Conservation (phyloP, 2,113 vertebrate species). For the Abramis brama region DNA sequence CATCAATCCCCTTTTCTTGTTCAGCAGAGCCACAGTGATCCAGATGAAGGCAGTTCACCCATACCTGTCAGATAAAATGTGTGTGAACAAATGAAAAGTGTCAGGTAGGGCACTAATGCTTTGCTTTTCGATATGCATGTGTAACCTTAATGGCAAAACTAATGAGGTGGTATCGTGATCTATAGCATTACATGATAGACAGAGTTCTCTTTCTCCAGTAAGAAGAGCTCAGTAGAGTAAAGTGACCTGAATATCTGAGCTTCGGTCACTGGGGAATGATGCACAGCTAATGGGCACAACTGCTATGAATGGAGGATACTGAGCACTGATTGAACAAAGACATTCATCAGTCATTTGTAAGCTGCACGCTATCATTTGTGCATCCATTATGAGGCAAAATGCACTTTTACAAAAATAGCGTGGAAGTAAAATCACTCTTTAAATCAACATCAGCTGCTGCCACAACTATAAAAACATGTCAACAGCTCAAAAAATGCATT, state of each 20-base stretch:
- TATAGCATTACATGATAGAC: slow-evolving; percentile 1
- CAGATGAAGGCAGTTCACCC: not conserved
- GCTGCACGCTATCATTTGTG: not conserved
- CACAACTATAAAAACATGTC: not conserved
- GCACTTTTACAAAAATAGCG: not conserved
- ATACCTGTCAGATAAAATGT: not conserved
- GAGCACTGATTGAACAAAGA: not conserved
- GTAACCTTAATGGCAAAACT: slow-evolving; percentile 14
- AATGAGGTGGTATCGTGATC: not conserved
- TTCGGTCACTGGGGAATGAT: slow-evolving; percentile 19
- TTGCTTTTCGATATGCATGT: slow-evolving; percentile 1
- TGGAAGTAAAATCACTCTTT: not conserved
- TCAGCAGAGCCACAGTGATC: not conserved
- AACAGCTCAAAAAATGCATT: not conserved
- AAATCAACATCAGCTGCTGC: not conserved
- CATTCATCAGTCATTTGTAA: not conserved
- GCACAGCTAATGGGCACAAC: not conserved
- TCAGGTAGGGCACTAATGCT: not conserved
- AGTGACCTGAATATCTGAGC: slow-evolving; percentile 3
- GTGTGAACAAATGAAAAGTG: not conserved
- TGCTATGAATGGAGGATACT: not conserved
- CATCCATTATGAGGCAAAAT: not conserved
- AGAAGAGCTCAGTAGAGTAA: not conserved
- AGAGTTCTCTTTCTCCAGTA: not conserved
- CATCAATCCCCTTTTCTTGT: not conserved